phyloP scores from a whole-genome alignment of 2,113 vertebrate species.

The Pipra filicauda region DNA sequence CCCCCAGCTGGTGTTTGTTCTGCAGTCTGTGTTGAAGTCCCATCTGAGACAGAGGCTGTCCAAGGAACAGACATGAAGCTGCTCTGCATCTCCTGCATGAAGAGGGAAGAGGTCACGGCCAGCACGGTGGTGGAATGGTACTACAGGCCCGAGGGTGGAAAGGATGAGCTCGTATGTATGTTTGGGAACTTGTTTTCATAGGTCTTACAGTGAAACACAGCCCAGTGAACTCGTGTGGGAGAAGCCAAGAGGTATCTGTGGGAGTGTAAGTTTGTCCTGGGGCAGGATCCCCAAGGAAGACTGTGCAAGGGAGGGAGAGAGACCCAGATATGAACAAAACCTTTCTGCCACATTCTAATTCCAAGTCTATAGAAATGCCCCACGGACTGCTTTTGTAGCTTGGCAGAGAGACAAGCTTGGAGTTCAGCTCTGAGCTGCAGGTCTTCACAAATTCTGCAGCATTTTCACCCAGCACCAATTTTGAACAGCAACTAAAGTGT shows the following conservation, averaged over 20 bases:
- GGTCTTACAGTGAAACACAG: background rate
- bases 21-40: slow-evolving; percentile 90
- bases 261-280: background rate
- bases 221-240: background rate
- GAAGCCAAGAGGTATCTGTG: background rate
- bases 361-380: background rate
- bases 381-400: background rate
- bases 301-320: background rate
- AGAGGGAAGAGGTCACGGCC: slow-evolving; percentile 88
- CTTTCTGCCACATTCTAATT: background rate
- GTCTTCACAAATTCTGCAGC: background rate
- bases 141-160: slow-evolving; percentile 73
- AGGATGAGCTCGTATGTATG: slow-evolving; percentile 78
- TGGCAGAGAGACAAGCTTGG: background rate
- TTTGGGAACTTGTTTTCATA: background rate
- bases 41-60: slow-evolving; percentile 87
- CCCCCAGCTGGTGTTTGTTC: slow-evolving; percentile 78
- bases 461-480: background rate
- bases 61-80: slow-evolving; percentile 86
- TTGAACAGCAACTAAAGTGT: background rate
- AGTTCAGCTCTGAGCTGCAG: background rate
- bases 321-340: background rate
- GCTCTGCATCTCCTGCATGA: slow-evolving; percentile 93
- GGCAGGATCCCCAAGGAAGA: background rate
- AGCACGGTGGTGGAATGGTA: slow-evolving; percentile 88